Evolutionary conservation across 92 coral and sea anemone genomes (phyloP), one percentile per base, ranked within the genome.

Genomic region (Porites rus): DNA sequence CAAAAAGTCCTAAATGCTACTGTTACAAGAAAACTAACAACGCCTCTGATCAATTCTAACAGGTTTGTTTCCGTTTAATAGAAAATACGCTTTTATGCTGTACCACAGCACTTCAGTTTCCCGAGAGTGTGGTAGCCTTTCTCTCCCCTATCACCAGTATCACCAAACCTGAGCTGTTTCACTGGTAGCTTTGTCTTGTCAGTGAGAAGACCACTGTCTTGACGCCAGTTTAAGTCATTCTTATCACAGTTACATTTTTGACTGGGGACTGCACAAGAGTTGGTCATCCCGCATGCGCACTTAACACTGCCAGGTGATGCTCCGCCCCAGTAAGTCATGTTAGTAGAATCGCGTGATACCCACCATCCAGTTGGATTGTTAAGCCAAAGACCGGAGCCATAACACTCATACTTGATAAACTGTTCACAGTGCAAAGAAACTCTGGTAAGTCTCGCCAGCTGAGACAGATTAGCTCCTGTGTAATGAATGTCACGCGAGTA

Each of bases 241-340:
- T 78, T 79, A 43, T 88, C 92, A 88, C 94, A 92, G 38, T 92
- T 88, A 50, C 94, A n/a, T n/a, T n/a, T n/a, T n/a, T n/a, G n/a
- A n/a, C 81, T 54, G 46, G 46, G 0, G 10, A 70, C 70, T 0
- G 76, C 78, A 69, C 95, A 92, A 1, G 91, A 82, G 78, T 80
- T 90, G 18, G 85, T 88, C 87, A 82, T 84, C 43, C 94, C 94
- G 75, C 94, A 91, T 75, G 94, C 90, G 79, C 94, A 91, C 79
- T 85, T 92, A 2, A 38, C 75, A 60, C 85, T 80, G 13, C 76
- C 84, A 19, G 65, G 25, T 0, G 24, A 25, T 2, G 28, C 28
- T 25, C 28, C 28, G 1, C 2, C 28, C 28, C 28, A 25, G 1
- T 1, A 25, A 1, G 28, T 25, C 28, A 25, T 25, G 2, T 25